phyloP scores from a whole-genome alignment of 2,888 invertebrate species.

The Sminthurinus aureus region DNA sequence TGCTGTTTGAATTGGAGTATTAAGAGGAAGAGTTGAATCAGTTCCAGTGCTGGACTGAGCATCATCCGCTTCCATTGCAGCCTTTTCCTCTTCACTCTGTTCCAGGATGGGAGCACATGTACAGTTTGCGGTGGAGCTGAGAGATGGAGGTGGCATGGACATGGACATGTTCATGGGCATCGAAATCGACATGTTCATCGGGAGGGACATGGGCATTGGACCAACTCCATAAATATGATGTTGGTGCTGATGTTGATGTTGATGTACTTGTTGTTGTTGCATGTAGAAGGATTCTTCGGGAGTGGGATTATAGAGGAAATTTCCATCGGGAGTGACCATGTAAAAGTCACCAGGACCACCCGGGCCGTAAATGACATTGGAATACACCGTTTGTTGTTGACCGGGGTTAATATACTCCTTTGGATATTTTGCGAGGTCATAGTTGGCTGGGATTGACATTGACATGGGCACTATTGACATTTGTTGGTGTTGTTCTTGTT shows the following conservation, averaged over 20 bases:
- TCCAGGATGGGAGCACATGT: conserved; percentile 44
- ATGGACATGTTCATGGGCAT: background rate
- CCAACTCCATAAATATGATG: background rate
- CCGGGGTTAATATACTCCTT: conserved; percentile 58
- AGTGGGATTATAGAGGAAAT: conserved; percentile 15
- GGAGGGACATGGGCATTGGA: too few relatives aligned
- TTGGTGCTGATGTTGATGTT: background rate
- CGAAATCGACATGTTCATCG: background rate
- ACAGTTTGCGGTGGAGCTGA: conserved; percentile 23
- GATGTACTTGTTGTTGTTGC: background rate
- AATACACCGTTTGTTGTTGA: background rate
- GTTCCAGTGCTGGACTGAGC: conserved; percentile 2
- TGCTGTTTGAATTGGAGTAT: background rate
- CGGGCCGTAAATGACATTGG: background rate
- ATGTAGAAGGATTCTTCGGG: conserved; percentile 21
- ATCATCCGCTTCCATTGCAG: conserved; percentile 36
- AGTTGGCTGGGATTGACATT: conserved; percentile 50
- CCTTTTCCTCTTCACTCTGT: conserved; percentile 44
- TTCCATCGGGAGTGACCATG: conserved; percentile 35
- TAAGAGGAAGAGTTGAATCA: background rate
- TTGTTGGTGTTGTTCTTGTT: too few relatives aligned
- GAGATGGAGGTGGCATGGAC: conserved; percentile 16
- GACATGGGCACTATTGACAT: too few relatives aligned
- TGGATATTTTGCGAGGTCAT: conserved; percentile 59
- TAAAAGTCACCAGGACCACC: conserved; percentile 41